Evolutionary conservation across 2,113 vertebrate genomes (phyloP), one percentile per base, ranked within the genome.

Genomic region (Acrocephalus arundinaceus): DNA sequence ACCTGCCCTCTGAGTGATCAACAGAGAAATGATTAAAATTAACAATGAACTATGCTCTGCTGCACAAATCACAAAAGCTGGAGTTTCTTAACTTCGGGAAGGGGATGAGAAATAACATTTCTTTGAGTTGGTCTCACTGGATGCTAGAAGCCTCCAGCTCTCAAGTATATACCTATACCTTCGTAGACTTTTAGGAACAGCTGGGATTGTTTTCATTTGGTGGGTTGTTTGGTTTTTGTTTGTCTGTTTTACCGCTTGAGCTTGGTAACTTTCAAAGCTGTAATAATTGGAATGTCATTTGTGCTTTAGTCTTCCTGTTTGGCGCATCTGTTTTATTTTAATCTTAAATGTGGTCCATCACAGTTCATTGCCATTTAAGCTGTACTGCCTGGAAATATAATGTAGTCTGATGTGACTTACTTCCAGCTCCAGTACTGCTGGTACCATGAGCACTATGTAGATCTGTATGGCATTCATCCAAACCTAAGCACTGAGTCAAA

Each of bases 241-340:
- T n/a, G 23, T 35, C 35, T 37, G 2, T 70, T 78, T 41, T 54
- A 30, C 28, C 0, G 0, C 43, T 66, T 37, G 18, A 73, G 28
- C 25, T 86, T 5, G 2, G 5, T 62, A 43, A 63, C 45, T 39
- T 65, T 52, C 73, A 63, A 75, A 79, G 57, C 54, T 2, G 0
- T 73, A 74, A 46, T 14, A 51, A 20, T 33, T 35, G 27, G 17
- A 18, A 18, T 49, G 27, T 31, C 2, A 22, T 67, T 62, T 27
- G 8, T 66, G 24, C 25, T 84, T 73, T 62, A 18, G 37, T 61
- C 33, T 70, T 82, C 45, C 39, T 57, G 14, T 79, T 76, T 74
- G n/a, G 7, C 67, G 8, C 2, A 1, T 51, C 10, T 74, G 14
- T 45, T 87, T 65, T 27, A 30, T 83, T 90, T 80, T 58, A 59